Percentiles rank a stretch among this genome's conserved stretches.
phyloP scores from a whole-genome alignment of 2,113 vertebrate genomes.

The Lonchura striata region DNA sequence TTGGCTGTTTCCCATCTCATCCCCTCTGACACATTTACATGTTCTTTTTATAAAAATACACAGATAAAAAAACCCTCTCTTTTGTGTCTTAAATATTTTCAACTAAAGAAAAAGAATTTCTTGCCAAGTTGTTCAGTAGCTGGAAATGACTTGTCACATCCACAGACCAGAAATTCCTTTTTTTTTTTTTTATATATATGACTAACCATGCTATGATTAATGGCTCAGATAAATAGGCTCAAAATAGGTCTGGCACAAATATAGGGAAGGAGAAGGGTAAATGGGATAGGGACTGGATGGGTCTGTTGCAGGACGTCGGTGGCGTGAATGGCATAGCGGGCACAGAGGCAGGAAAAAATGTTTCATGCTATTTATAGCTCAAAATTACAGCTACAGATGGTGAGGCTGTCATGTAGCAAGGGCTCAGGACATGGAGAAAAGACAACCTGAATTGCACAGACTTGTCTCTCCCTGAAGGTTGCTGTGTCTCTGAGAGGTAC shows the following conservation, averaged over 20 bases:
- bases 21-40: constrained; percentile 11
- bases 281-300: constrained; percentile 43
- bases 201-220: constrained; percentile 76
- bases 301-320: constrained; percentile 63
- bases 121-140: constrained; percentile 76
- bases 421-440: background rate
- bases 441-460: background rate
- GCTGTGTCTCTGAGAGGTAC: background rate
- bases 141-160: constrained; percentile 69
- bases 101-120: constrained; percentile 59
- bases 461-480: background rate
- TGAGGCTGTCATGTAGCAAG: background rate
- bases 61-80: background rate
- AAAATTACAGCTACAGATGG: constrained; percentile 71
- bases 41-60: background rate
- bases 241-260: constrained; percentile 73
- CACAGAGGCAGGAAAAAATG: constrained; percentile 70
- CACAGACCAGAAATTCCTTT: constrained; percentile 64
- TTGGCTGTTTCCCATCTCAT: constrained; percentile 27
- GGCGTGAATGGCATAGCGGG: constrained; percentile 75
- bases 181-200: constrained; percentile 70
- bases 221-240: constrained; percentile 49
- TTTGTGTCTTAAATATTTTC: constrained; percentile 71
- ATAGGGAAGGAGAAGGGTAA: constrained; percentile 28
- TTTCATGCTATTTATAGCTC: constrained; percentile 78